Conservation (phyloP, 2,888 invertebrate genomes). For the Netelia inedita region DNA sequence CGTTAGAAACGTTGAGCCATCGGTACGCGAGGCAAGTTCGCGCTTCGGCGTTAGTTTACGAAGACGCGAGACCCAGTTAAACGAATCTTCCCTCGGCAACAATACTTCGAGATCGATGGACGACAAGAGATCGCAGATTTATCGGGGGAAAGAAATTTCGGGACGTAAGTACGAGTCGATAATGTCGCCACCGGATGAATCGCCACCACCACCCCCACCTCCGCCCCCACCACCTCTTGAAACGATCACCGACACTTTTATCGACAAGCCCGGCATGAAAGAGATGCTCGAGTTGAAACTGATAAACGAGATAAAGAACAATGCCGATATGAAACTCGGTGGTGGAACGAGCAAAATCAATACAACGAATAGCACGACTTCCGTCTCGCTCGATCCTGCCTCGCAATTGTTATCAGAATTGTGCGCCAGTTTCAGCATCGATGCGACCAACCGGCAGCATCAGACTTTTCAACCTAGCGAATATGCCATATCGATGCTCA, state of each 20-base stretch:
- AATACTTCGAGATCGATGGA: conserved; percentile 86
- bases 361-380: conserved; percentile 73
- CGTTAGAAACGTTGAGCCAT: conserved; percentile 88
- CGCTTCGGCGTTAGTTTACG: conserved; percentile 90
- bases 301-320: conserved; percentile 94
- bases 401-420: conserved; percentile 93
- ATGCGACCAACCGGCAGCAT: conserved; percentile 83
- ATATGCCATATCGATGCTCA: conserved; percentile 77
- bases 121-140: conserved; percentile 78
- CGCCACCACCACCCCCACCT: conserved; percentile 79
- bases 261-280: conserved; percentile 88
- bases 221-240: conserved; percentile 85
- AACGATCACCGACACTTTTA: conserved; percentile 80
- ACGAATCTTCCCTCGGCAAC: conserved; percentile 84
- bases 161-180: conserved; percentile 84
- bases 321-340: conserved; percentile 89
- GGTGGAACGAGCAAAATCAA: conserved; percentile 76
- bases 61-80: conserved; percentile 88
- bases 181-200: conserved; percentile 85
- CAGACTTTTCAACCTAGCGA: conserved; percentile 76
- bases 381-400: conserved; percentile 90
- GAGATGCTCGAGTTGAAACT: conserved; percentile 93
- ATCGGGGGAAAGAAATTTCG: conserved; percentile 83
- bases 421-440: conserved; percentile 93
- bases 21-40: conserved; percentile 90